Conservation (phyloP, 2,888 invertebrate genomes). For the Linyphia triangularis region DNA sequence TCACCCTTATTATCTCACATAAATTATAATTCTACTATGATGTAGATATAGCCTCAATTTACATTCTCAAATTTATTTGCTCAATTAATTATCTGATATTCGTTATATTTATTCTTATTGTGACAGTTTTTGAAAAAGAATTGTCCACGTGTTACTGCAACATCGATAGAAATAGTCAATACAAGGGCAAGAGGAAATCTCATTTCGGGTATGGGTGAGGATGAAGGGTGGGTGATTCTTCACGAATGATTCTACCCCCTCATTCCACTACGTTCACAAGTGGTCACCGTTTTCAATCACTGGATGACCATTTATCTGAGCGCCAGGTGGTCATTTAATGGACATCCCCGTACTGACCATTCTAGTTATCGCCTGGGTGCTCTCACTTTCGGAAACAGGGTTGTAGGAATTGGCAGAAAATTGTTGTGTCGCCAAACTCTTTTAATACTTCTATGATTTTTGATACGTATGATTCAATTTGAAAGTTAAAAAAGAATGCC, state of each 20-base stretch:
- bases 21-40: too few species aligned
- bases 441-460: too few species aligned
- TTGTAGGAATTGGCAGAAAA: not conserved
- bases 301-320: conserved; percentile 65
- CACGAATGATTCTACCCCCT: conserved; percentile 21
- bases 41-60: too few species aligned
- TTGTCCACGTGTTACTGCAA: too few species aligned
- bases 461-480: too few species aligned
- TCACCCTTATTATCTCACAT: too few species aligned
- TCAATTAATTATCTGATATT: too few species aligned
- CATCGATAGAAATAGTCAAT: too few species aligned
- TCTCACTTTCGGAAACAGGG: conserved; percentile 24
- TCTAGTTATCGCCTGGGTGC: conserved; percentile 43
- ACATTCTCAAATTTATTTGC: too few species aligned
- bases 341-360: conserved; percentile 60
- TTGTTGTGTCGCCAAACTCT: not conserved
- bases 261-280: conserved; percentile 10
- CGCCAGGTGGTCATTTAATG: conserved; percentile 72
- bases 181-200: not conserved
- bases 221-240: conserved; percentile 21
- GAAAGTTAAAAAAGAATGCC: too few species aligned
- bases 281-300: conserved; percentile 58
- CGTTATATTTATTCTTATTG: too few species aligned
- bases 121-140: not conserved
- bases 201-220: not conserved